Evolutionary conservation across 1,140 invertebrate genomes (phyloP).

Genomic region (Hyphantria cunea): DNA sequence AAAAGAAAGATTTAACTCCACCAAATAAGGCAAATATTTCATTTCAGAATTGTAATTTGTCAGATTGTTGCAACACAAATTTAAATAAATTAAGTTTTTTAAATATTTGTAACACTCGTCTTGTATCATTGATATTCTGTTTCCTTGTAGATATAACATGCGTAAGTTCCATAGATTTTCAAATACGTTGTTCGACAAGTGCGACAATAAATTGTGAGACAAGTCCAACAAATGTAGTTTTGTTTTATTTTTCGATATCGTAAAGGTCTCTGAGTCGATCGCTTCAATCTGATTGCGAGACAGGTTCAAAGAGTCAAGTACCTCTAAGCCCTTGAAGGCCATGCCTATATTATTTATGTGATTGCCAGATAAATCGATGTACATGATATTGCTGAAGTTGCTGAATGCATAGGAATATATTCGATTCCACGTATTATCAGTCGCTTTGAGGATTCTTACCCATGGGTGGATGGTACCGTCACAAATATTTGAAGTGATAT

Average conservation of each 20-base stretch:
- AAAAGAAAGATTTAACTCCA: conserved; percentile 3
- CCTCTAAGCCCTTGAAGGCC: neutral
- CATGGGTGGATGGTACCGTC: neutral
- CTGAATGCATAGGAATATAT: conserved; percentile 6
- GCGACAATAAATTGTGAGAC: conserved; percentile 13
- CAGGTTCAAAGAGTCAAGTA: conserved; percentile 8
- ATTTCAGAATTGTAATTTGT: neutral
- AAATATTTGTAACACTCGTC: neutral
- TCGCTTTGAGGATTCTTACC: conserved; percentile 3
- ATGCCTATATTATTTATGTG: neutral
- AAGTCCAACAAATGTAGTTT: conserved; percentile 9
- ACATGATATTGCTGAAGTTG: conserved; percentile 15
- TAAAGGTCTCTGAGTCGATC: conserved; percentile 7
- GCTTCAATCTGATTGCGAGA: conserved; percentile 6
- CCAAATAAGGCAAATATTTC: conserved; percentile 3
- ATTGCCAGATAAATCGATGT: conserved; percentile 12
- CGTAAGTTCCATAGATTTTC: conserved; percentile 1
- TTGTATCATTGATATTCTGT: neutral
- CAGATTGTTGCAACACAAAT: conserved; percentile 9
- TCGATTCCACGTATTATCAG: neutral
- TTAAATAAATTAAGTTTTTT: conserved; percentile 9
- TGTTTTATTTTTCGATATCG: neutral
- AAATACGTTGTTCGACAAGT: conserved; percentile 2
- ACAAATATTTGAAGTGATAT: neutral
- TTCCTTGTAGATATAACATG: conserved; percentile 21